Evolutionary conservation across 2,888 invertebrate species (phyloP).

Genomic region (Eilema caniola): DNA sequence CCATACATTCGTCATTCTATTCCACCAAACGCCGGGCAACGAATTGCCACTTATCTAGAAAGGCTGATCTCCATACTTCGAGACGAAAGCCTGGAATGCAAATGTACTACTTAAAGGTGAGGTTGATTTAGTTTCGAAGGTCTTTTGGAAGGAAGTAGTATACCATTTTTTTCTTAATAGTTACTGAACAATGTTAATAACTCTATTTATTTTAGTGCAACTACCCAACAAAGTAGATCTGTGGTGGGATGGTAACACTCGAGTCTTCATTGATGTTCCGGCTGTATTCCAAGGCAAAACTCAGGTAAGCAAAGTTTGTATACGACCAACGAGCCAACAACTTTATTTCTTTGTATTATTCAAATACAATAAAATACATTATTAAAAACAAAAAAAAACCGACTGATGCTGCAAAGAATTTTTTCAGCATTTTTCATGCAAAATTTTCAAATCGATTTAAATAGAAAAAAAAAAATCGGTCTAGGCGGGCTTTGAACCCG

Average conservation of each 20-base stretch:
- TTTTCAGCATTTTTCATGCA: too few species aligned
- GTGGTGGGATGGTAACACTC: conserved; percentile 96
- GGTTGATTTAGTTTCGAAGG: background rate
- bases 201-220: conserved; percentile 83
- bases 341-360: background rate
- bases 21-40: too few species aligned
- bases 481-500: too few species aligned
- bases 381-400: too few species aligned
- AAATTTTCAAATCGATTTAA: too few species aligned
- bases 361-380: too few species aligned
- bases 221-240: conserved; percentile 92
- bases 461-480: too few species aligned
- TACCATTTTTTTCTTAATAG: too few species aligned
- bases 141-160: background rate
- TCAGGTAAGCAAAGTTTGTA: conserved; percentile 68
- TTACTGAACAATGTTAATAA: background rate
- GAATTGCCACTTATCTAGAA: too few species aligned
- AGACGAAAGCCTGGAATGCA: background rate
- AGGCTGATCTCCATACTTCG: background rate
- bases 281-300: conserved; percentile 90
- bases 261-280: conserved; percentile 94
- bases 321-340: background rate
- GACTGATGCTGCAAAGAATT: too few species aligned
- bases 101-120: background rate
- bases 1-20: too few species aligned